phyloP scores from a whole-genome alignment of 2,888 invertebrate genomes.

The Pardosa pseudoannulata region DNA sequence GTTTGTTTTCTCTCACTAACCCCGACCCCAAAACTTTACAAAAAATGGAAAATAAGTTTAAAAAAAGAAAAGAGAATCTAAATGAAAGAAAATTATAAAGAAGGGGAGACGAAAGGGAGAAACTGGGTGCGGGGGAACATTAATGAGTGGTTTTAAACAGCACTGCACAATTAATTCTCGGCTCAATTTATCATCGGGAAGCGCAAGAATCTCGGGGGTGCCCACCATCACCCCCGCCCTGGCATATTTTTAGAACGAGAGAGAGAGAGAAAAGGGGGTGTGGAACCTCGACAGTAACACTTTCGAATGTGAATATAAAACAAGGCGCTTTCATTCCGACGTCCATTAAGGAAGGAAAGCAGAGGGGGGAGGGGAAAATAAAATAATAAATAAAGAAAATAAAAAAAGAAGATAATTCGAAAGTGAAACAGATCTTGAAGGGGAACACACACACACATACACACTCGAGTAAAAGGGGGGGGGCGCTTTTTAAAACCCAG shows the following conservation, averaged over 20 bases:
- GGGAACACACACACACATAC: no score
- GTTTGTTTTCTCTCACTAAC: no score
- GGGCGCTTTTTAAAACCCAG: constrained; percentile 66
- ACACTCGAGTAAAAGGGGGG: no score
- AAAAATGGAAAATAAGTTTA: no score
- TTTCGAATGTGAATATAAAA: constrained; percentile 43
- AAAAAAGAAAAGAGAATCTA: no score
- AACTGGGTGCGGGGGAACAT: no score
- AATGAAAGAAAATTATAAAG: constrained; percentile 26
- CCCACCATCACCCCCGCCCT: background rate
- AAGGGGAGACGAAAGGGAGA: no score
- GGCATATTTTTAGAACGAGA: background rate
- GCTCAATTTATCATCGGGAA: constrained; percentile 52
- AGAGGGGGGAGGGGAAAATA: no score
- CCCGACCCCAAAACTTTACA: no score
- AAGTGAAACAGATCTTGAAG: constrained; percentile 62
- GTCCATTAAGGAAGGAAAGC: constrained; percentile 48
- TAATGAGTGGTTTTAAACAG: constrained; percentile 5
- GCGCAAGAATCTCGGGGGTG: background rate
- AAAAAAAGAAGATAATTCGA: constrained; percentile 25
- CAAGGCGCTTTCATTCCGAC: constrained; percentile 56
- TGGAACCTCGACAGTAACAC: background rate
- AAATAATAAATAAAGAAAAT: no score
- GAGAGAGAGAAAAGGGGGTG: no score
- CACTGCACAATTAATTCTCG: constrained; percentile 57